These are phyloP conservation scores for Polyommatus icarus DNA, from an alignment of 2,888 invertebrate species.

Conservation along the genomic window DNA sequence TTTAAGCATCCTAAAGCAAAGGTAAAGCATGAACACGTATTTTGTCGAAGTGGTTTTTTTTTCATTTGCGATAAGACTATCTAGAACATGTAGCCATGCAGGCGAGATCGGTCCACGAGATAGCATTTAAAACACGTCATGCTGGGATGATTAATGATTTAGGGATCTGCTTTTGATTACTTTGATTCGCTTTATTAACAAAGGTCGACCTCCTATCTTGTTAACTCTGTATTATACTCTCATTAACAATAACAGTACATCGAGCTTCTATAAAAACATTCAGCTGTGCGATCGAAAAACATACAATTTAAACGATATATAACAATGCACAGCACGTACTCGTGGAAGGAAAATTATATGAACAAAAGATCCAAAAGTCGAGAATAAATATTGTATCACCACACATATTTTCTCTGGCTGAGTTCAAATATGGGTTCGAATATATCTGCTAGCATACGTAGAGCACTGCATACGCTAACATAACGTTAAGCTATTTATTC, in stretches of 20 bases:
- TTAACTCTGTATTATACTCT: neutral
- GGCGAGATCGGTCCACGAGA: neutral
- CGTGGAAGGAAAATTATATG: neutral
- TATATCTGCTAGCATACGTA: slow-evolving; percentile 1
- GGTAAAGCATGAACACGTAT: neutral
- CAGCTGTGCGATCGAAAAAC: neutral
- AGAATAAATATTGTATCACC: slow-evolving; percentile 7
- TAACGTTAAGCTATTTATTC: neutral
- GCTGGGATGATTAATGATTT: neutral
- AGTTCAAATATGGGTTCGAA: slow-evolving; percentile 5
- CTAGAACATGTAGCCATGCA: neutral
- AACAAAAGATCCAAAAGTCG: slow-evolving; percentile 12
- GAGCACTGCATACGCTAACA: neutral
- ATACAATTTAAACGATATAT: neutral
- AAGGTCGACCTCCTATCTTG: neutral
- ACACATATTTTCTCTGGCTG: slow-evolving; percentile 5
- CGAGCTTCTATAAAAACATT: too few relatives aligned
- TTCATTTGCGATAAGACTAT: neutral
- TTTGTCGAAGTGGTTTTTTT: neutral
- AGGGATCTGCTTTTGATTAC: neutral
- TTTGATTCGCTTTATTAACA: neutral
- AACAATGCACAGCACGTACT: neutral
- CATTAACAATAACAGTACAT: neutral
- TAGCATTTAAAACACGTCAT: slow-evolving; percentile 24
- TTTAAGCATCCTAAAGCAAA: neutral